phyloP scores from a whole-genome alignment of 2,113 vertebrate genomes.

The Spheniscus mendiculus region DNA sequence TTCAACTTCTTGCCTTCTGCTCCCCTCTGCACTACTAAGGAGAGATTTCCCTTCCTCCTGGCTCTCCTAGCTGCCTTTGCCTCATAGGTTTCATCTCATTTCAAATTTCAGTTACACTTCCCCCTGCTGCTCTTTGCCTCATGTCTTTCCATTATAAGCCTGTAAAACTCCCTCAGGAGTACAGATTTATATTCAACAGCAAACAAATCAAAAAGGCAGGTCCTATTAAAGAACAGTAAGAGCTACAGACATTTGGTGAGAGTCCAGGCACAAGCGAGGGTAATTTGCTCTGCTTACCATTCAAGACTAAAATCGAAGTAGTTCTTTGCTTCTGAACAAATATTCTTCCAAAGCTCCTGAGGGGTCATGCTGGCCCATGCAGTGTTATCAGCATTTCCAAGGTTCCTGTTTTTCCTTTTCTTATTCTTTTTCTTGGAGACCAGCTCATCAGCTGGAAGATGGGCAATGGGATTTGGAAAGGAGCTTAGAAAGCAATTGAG shows the following conservation, averaged over 20 bases:
- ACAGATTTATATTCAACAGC: not conserved
- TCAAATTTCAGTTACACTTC: not conserved
- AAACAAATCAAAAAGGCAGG: not conserved
- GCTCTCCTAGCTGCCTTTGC: not conserved
- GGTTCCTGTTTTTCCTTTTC: constrained; percentile 89
- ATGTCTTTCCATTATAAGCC: not conserved
- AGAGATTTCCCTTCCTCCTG: not conserved
- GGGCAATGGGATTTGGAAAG: constrained; percentile 92
- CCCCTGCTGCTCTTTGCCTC: not conserved
- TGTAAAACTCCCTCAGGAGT: not conserved
- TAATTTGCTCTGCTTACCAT: constrained; percentile 75
- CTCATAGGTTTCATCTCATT: not conserved
- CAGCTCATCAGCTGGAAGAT: constrained; percentile 92
- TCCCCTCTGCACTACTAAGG: not conserved
- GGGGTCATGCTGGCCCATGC: constrained; percentile 95
- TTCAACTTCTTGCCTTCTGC: not conserved
- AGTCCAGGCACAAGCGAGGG: not conserved
- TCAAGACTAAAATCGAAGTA: constrained; percentile 91
- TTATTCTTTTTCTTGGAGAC: constrained; percentile 94
- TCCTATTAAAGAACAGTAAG: not conserved
- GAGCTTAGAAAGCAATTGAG: constrained; percentile 97
- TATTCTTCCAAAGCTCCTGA: constrained; percentile 94
- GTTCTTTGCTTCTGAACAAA: constrained; percentile 87
- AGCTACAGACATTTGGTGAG: not conserved
- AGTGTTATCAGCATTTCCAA: constrained; percentile 89